A percentile compares a stretch with the other conserved stretches of the same genome.
phyloP scores from a whole-genome alignment of 35 echinoderm and acorn worm genomes.

The Amphiura filiformis region DNA sequence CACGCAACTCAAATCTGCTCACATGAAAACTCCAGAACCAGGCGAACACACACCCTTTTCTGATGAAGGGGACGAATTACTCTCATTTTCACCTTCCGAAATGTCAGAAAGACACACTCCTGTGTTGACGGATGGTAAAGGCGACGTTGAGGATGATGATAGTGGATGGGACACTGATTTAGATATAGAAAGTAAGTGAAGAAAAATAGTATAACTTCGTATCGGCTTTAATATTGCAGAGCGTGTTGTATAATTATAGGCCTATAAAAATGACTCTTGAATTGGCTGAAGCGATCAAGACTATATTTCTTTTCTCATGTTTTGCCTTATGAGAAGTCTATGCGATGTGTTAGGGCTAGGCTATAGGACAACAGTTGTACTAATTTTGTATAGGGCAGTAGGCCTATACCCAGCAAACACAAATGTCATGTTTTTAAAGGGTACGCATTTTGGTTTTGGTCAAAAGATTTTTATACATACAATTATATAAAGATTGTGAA shows the following conservation, averaged over 20 bases:
- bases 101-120: neutral
- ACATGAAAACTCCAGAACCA: neutral
- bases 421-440: no score
- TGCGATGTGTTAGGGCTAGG: neutral
- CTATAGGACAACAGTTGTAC: neutral
- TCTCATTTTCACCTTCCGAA: neutral
- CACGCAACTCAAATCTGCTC: neutral
- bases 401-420: no score
- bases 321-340: neutral
- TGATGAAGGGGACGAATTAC: neutral
- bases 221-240: neutral
- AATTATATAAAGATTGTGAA: no score
- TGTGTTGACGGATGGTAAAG: constrained; percentile 1
- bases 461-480: no score
- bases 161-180: constrained; percentile 94
- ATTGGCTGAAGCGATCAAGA: no score
- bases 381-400: no score
- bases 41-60: neutral
- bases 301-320: neutral
- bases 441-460: no score
- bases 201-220: neutral
- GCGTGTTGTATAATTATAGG: neutral
- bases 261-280: neutral
- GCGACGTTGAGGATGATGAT: constrained; percentile 42
- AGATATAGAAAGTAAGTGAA: constrained; percentile 81